phyloP scores from a whole-genome alignment of 2,888 invertebrate species.

The Congeria kusceri region DNA sequence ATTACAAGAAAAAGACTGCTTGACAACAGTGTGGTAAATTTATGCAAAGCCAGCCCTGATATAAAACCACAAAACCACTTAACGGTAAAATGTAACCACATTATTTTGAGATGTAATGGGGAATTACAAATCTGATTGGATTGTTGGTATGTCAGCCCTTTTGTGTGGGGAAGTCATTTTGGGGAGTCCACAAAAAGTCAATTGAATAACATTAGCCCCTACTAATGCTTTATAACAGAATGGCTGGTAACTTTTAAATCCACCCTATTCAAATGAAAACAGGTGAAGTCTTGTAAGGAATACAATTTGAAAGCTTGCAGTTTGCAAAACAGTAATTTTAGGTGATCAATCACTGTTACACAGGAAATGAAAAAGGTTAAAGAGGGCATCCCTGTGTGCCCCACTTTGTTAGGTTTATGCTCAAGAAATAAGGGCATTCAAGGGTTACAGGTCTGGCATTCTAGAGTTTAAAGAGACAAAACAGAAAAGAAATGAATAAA shows the following conservation, averaged over 20 bases:
- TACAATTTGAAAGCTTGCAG: constrained; percentile 7
- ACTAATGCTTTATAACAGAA: neutral
- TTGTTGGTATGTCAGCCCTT: neutral
- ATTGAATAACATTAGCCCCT: constrained; percentile 6
- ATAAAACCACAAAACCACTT: neutral
- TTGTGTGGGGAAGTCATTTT: neutral
- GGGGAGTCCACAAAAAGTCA: neutral
- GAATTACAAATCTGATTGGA: no score
- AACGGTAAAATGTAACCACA: constrained; percentile 7
- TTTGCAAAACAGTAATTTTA: constrained; percentile 10
- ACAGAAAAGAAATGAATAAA: no score
- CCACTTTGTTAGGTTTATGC: neutral
- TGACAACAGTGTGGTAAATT: no score
- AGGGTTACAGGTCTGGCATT: no score
- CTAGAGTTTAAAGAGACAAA: no score
- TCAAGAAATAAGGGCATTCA: no score
- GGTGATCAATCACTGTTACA: constrained; percentile 6
- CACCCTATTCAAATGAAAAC: constrained; percentile 1
- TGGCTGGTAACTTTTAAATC: constrained; percentile 5
- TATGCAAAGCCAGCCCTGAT: no score
- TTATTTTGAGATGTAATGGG: no score
- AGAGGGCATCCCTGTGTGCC: neutral
- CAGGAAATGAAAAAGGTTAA: neutral
- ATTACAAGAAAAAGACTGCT: no score
- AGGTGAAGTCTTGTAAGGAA: neutral